A percentile compares a stretch with the other conserved stretches of the same genome.
Conservation (phyloP, 2,113 vertebrate species). For the Rostratula benghalensis region DNA sequence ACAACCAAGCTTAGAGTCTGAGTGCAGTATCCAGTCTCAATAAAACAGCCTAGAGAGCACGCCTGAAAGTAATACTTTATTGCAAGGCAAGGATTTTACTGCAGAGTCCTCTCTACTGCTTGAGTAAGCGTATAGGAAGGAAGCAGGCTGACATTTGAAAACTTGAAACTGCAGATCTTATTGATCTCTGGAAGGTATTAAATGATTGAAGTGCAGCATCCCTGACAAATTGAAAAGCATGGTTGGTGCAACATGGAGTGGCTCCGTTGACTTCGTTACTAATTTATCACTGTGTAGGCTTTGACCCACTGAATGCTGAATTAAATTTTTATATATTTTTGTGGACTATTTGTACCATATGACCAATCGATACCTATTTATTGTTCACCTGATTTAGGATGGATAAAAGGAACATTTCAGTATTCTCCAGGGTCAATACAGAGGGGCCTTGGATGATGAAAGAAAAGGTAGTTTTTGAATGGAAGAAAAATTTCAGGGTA, state of each 20-base stretch:
- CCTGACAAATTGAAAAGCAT: not conserved
- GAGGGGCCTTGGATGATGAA: not conserved
- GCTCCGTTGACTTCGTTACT: not conserved
- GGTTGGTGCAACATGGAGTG: not conserved
- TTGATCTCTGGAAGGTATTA: not conserved
- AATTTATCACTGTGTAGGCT: not conserved
- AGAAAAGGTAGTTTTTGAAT: not conserved
- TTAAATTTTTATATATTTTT: conserved; percentile 5
- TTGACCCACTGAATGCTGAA: not conserved
- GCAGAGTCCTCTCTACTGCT: not conserved
- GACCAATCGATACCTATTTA: conserved; percentile 30
- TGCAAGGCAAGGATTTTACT: not conserved
- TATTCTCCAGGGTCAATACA: not conserved
- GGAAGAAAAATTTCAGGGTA: not conserved
- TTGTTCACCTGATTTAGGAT: conserved; percentile 25
- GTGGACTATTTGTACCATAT: not conserved
- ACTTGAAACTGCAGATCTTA: not conserved
- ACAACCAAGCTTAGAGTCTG: not conserved
- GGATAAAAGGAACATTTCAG: conserved; percentile 9
- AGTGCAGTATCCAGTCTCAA: not conserved
- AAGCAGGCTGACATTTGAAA: not conserved
- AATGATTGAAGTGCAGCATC: not conserved
- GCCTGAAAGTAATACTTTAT: not conserved
- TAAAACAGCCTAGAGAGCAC: not conserved
- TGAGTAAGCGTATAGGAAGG: not conserved